Base-by-base conservation (phyloP, 2,888 invertebrate genomes). In the Drymonia ruficornis region DNA sequence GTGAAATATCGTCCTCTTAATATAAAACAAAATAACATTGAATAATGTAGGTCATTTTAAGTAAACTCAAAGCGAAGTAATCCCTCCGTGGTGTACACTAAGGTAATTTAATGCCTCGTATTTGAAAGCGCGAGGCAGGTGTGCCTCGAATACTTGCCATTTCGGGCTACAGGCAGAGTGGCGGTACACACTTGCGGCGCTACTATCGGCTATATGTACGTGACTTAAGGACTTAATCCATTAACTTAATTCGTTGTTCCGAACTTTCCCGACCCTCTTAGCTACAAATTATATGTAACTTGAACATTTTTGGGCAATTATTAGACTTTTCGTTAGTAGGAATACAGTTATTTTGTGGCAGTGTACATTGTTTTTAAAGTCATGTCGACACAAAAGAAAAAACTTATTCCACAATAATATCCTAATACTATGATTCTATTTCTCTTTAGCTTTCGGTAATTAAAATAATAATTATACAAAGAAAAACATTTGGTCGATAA, bases 111-210 rank as follows among this genome's bases (percentile, higher is more conserved):
- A 67, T 59, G 55, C 18, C 36, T 43, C 49, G 31, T 45, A 55
- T 61, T 53, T 38, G 34, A 45, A 56, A 50, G 15, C 38, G 54
- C 23, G 19, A 50, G 40, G 48, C 68, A 68, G 67, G 59, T 68
- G 65, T 8, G 58, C n/a, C 40, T 51, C 54, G 49, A 38, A 43
- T 49, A 55, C 57, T 56, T 53, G 49, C 52, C 50, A 52, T 61
- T 56, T 46, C 38, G 28, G 49, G 52, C 16, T 46, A 43, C 40
- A 36, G 31, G 16, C 28, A 43, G 31, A 34, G 36, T 34, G 51
- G 18, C n/a, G 12, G 36, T 16, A 48, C 38, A 49, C 43, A 47
- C 43, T 63, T 56, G 61, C 13, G 50, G 52, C 43, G 11, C 47
- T 46, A 44, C 19, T 51, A 61, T 63, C 56, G 64, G 59, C 58